phyloP scores from a whole-genome alignment of 2,888 invertebrate genomes.

The Sinotaia quadrata region DNA sequence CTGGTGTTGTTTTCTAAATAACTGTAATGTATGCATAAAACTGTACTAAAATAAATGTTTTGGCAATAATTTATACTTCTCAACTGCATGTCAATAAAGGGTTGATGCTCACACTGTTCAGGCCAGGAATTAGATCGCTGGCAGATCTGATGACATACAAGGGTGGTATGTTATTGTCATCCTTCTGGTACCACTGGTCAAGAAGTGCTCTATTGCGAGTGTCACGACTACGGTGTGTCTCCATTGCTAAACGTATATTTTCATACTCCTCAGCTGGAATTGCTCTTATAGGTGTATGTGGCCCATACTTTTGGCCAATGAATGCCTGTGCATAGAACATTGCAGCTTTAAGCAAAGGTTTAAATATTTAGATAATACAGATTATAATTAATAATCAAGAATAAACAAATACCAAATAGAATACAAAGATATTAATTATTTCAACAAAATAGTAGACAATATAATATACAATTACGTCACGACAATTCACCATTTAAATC shows the following conservation, averaged over 20 bases:
- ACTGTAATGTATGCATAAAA: no score
- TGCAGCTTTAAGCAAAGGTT: background rate
- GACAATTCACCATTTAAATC: no score
- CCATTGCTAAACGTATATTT: slow-evolving; percentile 51
- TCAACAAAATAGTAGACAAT: no score
- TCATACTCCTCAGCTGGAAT: slow-evolving; percentile 63
- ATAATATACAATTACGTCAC: no score
- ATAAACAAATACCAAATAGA: no score
- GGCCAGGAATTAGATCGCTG: slow-evolving; percentile 39
- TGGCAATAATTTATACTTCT: no score
- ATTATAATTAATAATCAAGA: no score
- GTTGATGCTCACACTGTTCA: slow-evolving; percentile 41
- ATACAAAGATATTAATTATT: no score
- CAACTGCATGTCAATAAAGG: no score
- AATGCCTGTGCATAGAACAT: slow-evolving; percentile 54
- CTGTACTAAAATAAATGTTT: no score
- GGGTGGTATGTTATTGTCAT: slow-evolving; percentile 63
- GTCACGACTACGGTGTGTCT: slow-evolving; percentile 57
- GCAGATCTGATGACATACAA: slow-evolving; percentile 52
- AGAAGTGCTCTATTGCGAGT: slow-evolving; percentile 60
- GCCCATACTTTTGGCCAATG: slow-evolving; percentile 66
- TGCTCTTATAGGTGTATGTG: slow-evolving; percentile 50
- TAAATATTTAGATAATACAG: background rate
- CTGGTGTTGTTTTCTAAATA: no score
- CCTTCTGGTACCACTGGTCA: slow-evolving; percentile 63